These are phyloP conservation scores for Glossophaga mutica DNA, from an alignment of 2,797 vertebrate species.

Conservation along the genomic window DNA sequence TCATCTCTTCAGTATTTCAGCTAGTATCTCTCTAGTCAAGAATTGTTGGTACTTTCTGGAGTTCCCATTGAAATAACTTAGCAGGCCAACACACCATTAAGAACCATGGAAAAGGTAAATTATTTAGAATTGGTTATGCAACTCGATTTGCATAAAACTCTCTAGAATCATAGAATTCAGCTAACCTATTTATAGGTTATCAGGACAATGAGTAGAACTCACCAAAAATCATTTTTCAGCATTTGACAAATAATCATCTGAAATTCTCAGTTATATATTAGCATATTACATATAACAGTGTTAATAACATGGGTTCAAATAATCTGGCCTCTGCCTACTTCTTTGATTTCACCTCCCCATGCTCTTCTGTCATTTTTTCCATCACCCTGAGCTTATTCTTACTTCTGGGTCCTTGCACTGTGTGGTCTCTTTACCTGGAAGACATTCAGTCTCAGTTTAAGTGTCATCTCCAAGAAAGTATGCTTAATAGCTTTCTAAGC, in stretches of 20 bases:
- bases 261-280: background rate
- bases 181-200: background rate
- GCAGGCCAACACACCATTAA: background rate
- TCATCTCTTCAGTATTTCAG: background rate
- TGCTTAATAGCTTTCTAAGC: background rate
- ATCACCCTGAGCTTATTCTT: background rate
- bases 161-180: background rate
- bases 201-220: background rate
- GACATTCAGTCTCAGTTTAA: background rate
- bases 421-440: background rate
- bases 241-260: background rate
- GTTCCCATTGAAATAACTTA: background rate
- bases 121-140: background rate
- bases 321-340: background rate
- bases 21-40: background rate
- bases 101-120: background rate
- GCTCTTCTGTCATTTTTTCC: background rate
- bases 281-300: background rate
- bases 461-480: background rate
- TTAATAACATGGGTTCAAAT: background rate
- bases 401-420: background rate
- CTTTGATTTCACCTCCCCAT: background rate
- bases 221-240: background rate
- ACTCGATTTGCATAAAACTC: background rate
- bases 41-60: slow-evolving; percentile 3